phyloP scores from a whole-genome alignment of 1,140 invertebrate genomes.

The Vollenhovia emeryi region DNA sequence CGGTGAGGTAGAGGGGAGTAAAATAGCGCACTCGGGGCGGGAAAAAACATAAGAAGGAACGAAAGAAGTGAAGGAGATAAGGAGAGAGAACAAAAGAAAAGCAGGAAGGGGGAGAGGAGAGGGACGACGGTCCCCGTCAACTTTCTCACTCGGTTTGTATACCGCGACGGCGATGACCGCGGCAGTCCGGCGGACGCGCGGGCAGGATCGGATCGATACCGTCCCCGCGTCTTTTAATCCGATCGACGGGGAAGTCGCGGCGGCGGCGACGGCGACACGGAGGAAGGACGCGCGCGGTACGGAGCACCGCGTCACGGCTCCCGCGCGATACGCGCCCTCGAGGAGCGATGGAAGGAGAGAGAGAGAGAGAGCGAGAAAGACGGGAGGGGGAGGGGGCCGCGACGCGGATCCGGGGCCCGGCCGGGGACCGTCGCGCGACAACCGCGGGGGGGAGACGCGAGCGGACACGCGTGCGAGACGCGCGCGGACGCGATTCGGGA shows the following conservation, averaged over 20 bases:
- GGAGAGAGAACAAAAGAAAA: conserved; percentile 27
- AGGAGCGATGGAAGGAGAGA: neutral
- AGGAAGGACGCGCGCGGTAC: neutral
- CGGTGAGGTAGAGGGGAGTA: neutral
- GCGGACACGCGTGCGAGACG: neutral
- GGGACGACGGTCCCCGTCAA: neutral
- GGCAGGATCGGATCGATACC: conserved; percentile 54
- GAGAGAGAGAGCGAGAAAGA: neutral
- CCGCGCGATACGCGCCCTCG: neutral
- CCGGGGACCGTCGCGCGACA: neutral
- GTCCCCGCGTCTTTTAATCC: conserved; percentile 23
- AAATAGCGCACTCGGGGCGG: no score
- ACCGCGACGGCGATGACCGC: conserved; percentile 8
- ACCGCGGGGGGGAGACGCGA: neutral
- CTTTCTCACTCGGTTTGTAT: conserved; percentile 2
- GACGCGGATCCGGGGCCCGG: neutral
- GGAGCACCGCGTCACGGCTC: neutral
- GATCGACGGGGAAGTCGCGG: neutral
- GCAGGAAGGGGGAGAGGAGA: neutral
- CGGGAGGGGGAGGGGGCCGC: neutral
- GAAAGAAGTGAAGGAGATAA: conserved; percentile 41
- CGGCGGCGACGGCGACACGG: no score
- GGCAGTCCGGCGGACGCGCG: neutral
- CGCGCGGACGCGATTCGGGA: neutral
- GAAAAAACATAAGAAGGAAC: no score